Evolutionary conservation across 2,797 vertebrate species (phyloP).

Genomic region (Halcyon smyrnensis): DNA sequence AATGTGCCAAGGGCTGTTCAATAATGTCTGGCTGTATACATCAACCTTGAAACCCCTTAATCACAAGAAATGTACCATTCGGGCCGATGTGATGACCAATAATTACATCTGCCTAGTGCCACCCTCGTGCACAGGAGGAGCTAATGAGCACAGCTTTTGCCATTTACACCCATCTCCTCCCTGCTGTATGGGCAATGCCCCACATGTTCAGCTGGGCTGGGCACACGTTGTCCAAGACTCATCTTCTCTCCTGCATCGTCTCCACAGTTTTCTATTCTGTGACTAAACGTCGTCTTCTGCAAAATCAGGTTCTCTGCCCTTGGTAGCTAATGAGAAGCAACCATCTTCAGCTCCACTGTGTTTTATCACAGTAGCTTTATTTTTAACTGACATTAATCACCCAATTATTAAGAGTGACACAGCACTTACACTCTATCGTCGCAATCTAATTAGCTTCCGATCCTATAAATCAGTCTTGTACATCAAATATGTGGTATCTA

Average conservation of each 20-base stretch:
- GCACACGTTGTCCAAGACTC: fast-evolving
- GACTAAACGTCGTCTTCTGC: neutral
- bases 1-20: neutral
- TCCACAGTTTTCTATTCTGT: neutral
- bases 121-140: neutral
- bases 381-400: conserved; percentile 52
- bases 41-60: neutral
- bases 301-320: neutral
- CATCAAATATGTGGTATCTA: conserved; percentile 10
- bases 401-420: conserved; percentile 62
- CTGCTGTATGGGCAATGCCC: neutral
- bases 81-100: fast-evolving
- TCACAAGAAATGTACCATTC: neutral
- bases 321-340: neutral
- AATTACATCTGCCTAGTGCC: neutral
- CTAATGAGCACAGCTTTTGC: neutral
- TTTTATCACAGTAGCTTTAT: conserved; percentile 19
- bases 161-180: neutral
- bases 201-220: neutral
- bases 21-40: neutral
- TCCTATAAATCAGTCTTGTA: conserved; percentile 54
- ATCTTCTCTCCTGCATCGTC: neutral
- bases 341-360: neutral
- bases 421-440: conserved; percentile 39
- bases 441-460: conserved; percentile 60